Evolutionary conservation across 2,113 vertebrate species (phyloP), one percentile per base, ranked within the genome.

Genomic region (Protobothrops flavoviridis): DNA sequence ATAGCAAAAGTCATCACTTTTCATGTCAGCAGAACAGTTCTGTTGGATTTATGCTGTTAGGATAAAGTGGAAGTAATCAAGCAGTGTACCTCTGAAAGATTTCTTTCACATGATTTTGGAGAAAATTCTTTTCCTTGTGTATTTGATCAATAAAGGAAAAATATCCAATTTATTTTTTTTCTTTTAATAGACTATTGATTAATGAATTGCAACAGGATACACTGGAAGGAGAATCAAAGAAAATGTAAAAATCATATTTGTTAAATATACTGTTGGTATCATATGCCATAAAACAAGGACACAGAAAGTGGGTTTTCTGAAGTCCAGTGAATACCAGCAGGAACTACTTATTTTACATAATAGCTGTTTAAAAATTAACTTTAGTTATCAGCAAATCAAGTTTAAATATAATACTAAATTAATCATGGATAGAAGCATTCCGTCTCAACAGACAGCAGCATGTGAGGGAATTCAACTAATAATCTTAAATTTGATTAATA

Each of bases 151-250:
- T 53, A 50, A n/a, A 90, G 85, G 33, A 26, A 81, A 81, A 10
- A 90, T 92, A 95, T 90, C n/a, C 3, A 90, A 91, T 4, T 94
- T 91, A 39, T 23, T 74, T 2, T 45, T 45, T 88, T 11, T 21
- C 93, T 92, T 85, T 91, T 61, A 87, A 53, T 0, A 21, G 93
- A 61, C 93, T 92, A 53, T 15, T 91, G 45, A 85, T 87, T 26
- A 94, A 94, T 91, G 12, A 48, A 91, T 88, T 15, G 39, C 88
- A 0, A 43, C 0, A 91, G 92, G 52, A 53, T 0, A 0, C 5
- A 43, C 4, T 56, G 61, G 39, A 93, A 96, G 56, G 1, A 85
- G 1, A n/a, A 92, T 81, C 53, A 94, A 88, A 96, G 93, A 55
- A n/a, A 48, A 56, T 1, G 3, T 57, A 94, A 85, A 94, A 94